Evolutionary conservation across 2,113 vertebrate species (phyloP).

Genomic region (Seriola rivoliana): DNA sequence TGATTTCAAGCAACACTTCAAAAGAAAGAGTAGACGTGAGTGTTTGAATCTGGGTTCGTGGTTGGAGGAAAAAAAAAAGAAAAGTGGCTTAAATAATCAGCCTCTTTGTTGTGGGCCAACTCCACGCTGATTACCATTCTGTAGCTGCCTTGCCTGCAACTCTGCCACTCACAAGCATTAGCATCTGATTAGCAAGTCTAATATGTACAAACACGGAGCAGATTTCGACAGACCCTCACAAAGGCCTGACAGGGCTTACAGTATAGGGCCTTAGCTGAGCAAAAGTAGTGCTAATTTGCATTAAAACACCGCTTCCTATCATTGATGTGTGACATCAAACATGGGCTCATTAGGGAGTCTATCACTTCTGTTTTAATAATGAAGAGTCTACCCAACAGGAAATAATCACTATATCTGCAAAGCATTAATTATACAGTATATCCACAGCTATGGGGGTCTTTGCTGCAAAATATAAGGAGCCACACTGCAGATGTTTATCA

Average conservation of each 20-base stretch:
- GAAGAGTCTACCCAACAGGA: constrained; percentile 32
- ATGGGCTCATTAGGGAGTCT: constrained; percentile 39
- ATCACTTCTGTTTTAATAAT: constrained; percentile 34
- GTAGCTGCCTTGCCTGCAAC: constrained; percentile 62
- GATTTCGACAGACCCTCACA: constrained; percentile 50
- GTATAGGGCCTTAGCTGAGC: constrained; percentile 32
- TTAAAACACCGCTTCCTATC: constrained; percentile 38
- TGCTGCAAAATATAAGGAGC: constrained; percentile 18
- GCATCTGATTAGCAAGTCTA: constrained; percentile 85
- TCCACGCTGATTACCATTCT: constrained; percentile 80
- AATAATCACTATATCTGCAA: constrained; percentile 45
- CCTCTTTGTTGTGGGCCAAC: constrained; percentile 68
- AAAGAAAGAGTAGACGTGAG: constrained; percentile 37
- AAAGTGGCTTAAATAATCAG: constrained; percentile 74
- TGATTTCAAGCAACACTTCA: constrained; percentile 55
- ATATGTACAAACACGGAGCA: constrained; percentile 69
- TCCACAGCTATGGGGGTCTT: constrained; percentile 5
- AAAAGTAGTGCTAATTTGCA: constrained; percentile 47
- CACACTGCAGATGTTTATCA: constrained; percentile 45
- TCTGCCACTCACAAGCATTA: constrained; percentile 74
- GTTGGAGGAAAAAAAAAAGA: constrained; percentile 1
- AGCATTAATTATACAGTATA: constrained; percentile 43
- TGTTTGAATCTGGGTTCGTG: constrained; percentile 49
- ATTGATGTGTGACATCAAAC: constrained; percentile 41
- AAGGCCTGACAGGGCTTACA: constrained; percentile 46